Evolutionary conservation across 1,140 invertebrate genomes (phyloP), one percentile per base, ranked within the genome.

Genomic region (Bombus balteatus): DNA sequence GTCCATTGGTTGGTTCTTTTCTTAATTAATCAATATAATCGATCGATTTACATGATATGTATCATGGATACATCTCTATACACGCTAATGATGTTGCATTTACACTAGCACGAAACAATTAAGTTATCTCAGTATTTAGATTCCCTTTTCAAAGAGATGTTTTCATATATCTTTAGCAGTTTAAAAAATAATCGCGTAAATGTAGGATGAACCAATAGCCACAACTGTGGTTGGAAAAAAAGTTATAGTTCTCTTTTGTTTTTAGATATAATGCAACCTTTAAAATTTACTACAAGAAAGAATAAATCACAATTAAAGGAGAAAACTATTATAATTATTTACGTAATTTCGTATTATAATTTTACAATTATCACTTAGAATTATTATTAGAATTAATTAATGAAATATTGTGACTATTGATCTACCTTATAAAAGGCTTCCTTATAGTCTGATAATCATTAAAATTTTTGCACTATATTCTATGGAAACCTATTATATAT

Each of bases 11-110:
- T 37, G 25, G 25, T 22, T 32, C 6, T 28, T 25, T 76, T 47
- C 4, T 78, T 78, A 39, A 78, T n/a, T 41, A 78, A 65, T 78
- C 37, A 32, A 43, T 43, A 41, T 77, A n/a, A 25, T 62, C 10
- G 32, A 68, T 37, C 34, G 66, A 37, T 34, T 37, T 22, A 68
- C 9, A 25, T 68, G 34, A 68, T 25, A n/a, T 22, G 47, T 62
- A 72, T n/a, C 8, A 73, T 41, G 39, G 37, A 34, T 43, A n/a
- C 39, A 37, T 68, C 22, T 68, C 3, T 62, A 68, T 68, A 32
- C 34, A 37, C 32, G 9, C 8, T 34, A 68, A 68, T 37, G 22
- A 25, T 15, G 62, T 53, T 53, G 47, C 47, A 53, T 53, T 53
- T 53, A 53, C 47, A 32, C 15, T 66, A 66, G 15, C 32, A 12